phyloP scores from a whole-genome alignment of 1,140 invertebrate genomes.

The Cyrtorhinus lividipennis region DNA sequence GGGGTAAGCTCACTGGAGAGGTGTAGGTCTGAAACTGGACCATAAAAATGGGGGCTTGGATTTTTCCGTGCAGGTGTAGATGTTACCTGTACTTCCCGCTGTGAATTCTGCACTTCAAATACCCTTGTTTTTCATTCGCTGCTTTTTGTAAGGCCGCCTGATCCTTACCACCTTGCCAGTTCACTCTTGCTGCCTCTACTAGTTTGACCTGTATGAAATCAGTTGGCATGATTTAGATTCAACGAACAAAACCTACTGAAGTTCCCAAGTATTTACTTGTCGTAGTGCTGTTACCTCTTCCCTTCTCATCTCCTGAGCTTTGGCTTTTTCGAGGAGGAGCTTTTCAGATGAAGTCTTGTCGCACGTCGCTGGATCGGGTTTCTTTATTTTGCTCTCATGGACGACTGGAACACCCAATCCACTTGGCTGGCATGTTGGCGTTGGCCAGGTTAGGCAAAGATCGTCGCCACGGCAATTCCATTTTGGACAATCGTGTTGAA shows the following conservation, averaged over 20 bases:
- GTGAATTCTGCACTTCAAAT: neutral
- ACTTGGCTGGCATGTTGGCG: neutral
- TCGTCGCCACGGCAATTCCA: neutral
- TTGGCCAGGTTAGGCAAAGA: neutral
- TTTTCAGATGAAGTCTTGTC: neutral
- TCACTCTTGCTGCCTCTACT: neutral
- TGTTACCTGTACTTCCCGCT: neutral
- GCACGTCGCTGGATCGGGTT: neutral
- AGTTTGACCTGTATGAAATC: neutral
- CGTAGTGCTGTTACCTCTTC: neutral
- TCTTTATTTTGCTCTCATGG: neutral
- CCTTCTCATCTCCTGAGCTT: neutral
- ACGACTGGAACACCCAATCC: neutral
- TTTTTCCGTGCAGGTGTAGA: too few relatives aligned
- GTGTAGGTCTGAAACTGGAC: too few relatives aligned
- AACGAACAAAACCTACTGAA: too few relatives aligned
- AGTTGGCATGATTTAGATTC: neutral
- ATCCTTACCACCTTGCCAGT: neutral
- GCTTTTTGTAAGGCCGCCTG: neutral
- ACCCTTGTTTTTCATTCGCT: neutral
- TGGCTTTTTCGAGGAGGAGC: neutral
- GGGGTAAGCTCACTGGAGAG: too few relatives aligned
- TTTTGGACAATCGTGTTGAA: slow-evolving; percentile 9
- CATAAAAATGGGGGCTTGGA: too few relatives aligned
- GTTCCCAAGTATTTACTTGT: too few relatives aligned